A percentile compares a stretch with the other conserved stretches of the same genome.
phyloP scores from a whole-genome alignment of 2,888 invertebrate genomes.

The Andrena hattorfiana region DNA sequence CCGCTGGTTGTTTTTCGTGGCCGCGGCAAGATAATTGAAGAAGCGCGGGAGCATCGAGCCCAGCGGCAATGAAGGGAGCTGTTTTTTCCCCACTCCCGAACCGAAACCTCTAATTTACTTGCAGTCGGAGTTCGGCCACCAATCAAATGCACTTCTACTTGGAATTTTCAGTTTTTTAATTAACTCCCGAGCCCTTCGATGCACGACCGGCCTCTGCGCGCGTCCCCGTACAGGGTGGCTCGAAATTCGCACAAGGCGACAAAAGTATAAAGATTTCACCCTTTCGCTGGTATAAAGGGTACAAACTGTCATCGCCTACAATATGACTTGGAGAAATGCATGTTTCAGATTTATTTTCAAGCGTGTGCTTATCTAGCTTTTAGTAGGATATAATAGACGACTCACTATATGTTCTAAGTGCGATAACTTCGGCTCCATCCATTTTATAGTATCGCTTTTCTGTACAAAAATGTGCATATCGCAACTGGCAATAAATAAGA shows the following conservation, averaged over 20 bases:
- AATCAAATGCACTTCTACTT: neutral
- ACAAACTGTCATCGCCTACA: too few relatives aligned
- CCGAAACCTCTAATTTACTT: conserved; percentile 4
- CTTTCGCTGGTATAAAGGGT: too few relatives aligned
- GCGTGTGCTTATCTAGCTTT: too few relatives aligned
- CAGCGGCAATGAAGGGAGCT: neutral
- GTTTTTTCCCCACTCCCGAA: neutral
- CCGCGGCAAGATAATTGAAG: conserved; percentile 44
- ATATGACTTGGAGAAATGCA: too few relatives aligned
- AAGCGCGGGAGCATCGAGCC: conserved; percentile 7
- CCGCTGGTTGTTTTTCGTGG: conserved; percentile 24
- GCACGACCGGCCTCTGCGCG: neutral
- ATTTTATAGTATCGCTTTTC: too few relatives aligned
- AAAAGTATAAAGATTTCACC: too few relatives aligned
- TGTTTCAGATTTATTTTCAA: too few relatives aligned
- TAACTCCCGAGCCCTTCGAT: neutral
- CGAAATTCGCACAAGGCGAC: neutral
- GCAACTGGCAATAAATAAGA: too few relatives aligned
- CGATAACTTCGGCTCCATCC: too few relatives aligned
- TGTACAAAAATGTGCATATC: too few relatives aligned
- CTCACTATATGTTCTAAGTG: too few relatives aligned
- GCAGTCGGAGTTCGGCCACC: neutral
- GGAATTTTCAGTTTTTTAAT: neutral
- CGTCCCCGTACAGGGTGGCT: neutral
- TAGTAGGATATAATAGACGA: too few relatives aligned